These are phyloP conservation scores for Terebella lapidaria DNA, from an alignment of 2,888 invertebrate genomes.

Conservation along the genomic window DNA sequence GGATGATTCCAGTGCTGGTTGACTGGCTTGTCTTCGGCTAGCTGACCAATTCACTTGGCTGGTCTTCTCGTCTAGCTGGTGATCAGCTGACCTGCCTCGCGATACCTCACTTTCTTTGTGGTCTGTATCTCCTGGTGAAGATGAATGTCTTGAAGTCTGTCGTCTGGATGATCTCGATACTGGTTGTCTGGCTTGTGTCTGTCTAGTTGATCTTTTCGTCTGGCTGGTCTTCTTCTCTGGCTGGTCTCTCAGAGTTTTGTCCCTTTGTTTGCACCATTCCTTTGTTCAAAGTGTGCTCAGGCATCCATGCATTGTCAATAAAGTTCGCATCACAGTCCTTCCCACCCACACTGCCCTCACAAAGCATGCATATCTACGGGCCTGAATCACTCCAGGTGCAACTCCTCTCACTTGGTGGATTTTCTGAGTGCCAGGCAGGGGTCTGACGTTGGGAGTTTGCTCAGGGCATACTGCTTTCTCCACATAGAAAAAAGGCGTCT, in stretches of 20 bases:
- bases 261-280: background rate
- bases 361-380: background rate
- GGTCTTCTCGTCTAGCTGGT: no score
- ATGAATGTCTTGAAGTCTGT: no score
- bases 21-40: no score
- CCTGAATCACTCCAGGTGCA: background rate
- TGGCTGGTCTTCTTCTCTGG: background rate
- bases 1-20: no score
- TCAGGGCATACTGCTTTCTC: background rate
- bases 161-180: no score
- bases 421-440: background rate
- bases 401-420: background rate
- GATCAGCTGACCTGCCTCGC: no score
- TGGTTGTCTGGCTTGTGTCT: no score
- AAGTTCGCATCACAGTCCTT: background rate
- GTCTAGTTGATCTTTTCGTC: no score
- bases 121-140: no score
- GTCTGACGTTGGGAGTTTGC: background rate
- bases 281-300: background rate
- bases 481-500: background rate
- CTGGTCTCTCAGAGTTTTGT: background rate
- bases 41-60: no score
- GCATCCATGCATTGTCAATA: no score
- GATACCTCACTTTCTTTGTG: no score
- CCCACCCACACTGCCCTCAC: background rate